Conservation (phyloP, 2,113 vertebrate species). For the Dinomys branickii region DNA sequence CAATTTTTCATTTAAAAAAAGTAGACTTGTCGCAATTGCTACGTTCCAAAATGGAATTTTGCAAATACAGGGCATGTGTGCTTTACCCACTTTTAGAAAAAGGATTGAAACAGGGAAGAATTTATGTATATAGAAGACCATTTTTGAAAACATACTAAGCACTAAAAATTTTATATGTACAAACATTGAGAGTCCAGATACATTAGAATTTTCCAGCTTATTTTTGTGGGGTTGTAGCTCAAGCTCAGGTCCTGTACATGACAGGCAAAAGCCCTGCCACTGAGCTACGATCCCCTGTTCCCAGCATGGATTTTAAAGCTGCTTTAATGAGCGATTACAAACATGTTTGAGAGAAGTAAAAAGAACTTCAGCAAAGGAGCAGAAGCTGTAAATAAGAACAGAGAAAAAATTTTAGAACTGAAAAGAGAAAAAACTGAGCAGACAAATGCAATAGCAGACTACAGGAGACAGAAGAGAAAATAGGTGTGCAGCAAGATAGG, state of each 20-base stretch:
- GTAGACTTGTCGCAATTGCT: background rate
- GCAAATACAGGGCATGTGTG: background rate
- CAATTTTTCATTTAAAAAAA: background rate
- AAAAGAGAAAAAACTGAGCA: background rate
- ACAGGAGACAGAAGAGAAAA: background rate
- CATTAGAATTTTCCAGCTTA: background rate
- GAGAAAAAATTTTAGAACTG: slow-evolving; percentile 31
- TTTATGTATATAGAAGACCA: background rate
- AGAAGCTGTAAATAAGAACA: background rate
- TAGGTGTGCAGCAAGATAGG: background rate
- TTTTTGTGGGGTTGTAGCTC: background rate
- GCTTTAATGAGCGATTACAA: background rate
- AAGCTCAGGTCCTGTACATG: background rate
- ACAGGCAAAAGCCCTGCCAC: background rate
- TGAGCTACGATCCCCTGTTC: background rate
- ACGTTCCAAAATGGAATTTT: background rate
- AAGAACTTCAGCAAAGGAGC: background rate
- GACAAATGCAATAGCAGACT: background rate
- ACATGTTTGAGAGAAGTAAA: background rate
- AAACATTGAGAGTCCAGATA: background rate
- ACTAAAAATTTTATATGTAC: background rate
- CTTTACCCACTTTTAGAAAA: background rate
- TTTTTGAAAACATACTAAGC: background rate
- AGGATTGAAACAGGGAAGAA: background rate
- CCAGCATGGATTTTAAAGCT: background rate